A percentile compares a stretch with the other conserved stretches of the same genome.
These are phyloP conservation scores for Spheniscus humboldti DNA, from an alignment of 2,797 vertebrate species.

Conservation along the genomic window DNA sequence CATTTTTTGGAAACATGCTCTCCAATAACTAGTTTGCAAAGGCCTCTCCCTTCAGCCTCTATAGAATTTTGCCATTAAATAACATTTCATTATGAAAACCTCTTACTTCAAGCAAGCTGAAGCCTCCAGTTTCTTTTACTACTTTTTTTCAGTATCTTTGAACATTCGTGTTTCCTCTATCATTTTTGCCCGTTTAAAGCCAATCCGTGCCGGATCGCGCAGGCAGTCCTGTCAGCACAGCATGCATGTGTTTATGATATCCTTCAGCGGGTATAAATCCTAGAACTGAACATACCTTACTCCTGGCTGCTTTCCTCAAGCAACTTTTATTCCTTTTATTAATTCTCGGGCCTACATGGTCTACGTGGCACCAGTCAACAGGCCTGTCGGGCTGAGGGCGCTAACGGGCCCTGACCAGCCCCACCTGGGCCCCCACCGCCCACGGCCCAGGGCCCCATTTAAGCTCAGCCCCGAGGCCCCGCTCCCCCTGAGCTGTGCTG, in stretches of 20 bases:
- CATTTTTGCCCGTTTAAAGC: not conserved
- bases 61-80: not conserved
- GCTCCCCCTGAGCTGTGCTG: rapidly evolving
- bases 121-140: not conserved
- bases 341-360: rapidly evolving
- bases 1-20: not conserved
- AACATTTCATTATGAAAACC: not conserved
- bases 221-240: too few relatives aligned
- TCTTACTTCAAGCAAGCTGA: not conserved
- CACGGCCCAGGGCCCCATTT: rapidly evolving
- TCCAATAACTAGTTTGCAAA: not conserved
- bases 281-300: not conserved
- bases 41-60: not conserved
- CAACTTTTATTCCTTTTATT: not conserved
- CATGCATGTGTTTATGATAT: rapidly evolving
- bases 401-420: rapidly evolving
- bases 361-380: too few relatives aligned
- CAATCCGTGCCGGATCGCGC: rapidly evolving
- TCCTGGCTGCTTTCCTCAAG: not conserved
- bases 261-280: not conserved
- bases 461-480: rapidly evolving
- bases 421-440: rapidly evolving
- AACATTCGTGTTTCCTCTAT: not conserved
- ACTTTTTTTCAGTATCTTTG: not conserved
- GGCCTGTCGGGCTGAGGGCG: not conserved